These are phyloP conservation scores for Periphyllus acericola DNA, from an alignment of 2,888 invertebrate species.

Conservation along the genomic window DNA sequence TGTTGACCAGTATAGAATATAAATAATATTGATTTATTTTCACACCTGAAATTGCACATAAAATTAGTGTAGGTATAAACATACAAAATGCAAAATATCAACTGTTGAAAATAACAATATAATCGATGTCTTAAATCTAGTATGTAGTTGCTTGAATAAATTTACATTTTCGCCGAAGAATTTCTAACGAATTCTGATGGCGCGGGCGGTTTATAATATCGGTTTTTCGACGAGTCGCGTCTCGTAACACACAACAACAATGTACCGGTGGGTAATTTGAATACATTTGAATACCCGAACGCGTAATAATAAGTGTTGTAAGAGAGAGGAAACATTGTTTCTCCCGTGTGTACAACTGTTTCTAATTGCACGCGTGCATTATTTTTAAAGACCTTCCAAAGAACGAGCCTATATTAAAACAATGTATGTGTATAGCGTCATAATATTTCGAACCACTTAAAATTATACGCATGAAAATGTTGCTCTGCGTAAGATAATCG, in stretches of 20 bases:
- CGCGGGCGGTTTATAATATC: neutral
- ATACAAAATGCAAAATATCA: no score
- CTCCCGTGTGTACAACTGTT: neutral
- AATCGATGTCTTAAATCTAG: neutral
- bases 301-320: neutral
- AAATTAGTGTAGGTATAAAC: neutral
- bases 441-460: neutral
- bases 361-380: neutral
- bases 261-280: neutral
- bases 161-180: neutral
- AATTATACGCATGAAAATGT: neutral
- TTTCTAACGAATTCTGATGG: neutral
- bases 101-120: neutral
- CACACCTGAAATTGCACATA: neutral
- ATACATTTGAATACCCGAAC: neutral
- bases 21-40: no score
- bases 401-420: neutral
- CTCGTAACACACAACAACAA: neutral
- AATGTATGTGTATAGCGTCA: neutral
- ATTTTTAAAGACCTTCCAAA: neutral
- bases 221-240: neutral
- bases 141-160: neutral
- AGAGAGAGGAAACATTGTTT: neutral
- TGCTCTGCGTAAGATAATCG: neutral
- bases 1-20: neutral